These are phyloP conservation scores for Ligdia adustata DNA, from an alignment of 2,888 invertebrate species.

Conservation along the genomic window DNA sequence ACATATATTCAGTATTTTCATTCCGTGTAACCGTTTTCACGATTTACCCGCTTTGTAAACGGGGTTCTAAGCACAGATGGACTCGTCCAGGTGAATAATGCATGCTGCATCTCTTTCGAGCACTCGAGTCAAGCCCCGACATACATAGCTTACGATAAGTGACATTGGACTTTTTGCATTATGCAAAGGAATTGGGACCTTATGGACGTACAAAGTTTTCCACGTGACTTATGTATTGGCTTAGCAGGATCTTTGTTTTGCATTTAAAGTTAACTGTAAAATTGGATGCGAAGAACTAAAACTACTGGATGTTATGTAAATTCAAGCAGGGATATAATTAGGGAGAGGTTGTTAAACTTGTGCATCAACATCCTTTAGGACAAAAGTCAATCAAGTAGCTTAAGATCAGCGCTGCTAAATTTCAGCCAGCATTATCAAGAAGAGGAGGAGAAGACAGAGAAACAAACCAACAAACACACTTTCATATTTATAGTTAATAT, in stretches of 20 bases:
- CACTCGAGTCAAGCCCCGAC: slow-evolving; percentile 29
- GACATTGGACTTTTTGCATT: slow-evolving; percentile 23
- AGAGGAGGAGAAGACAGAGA: too few species aligned
- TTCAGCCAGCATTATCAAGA: too few species aligned
- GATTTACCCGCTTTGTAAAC: slow-evolving; percentile 35
- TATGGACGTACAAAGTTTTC: slow-evolving; percentile 8
- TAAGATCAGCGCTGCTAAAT: too few species aligned
- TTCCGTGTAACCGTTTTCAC: neutral
- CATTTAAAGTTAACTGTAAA: slow-evolving; percentile 6
- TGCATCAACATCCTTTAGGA: too few species aligned
- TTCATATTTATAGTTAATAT: too few species aligned
- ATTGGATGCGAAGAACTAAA: neutral
- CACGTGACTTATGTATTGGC: slow-evolving; percentile 5
- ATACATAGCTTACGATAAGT: slow-evolving; percentile 31
- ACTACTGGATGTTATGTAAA: too few species aligned
- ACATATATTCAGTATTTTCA: neutral
- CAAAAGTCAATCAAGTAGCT: too few species aligned
- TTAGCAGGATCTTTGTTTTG: slow-evolving; percentile 4
- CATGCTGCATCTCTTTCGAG: slow-evolving; percentile 36
- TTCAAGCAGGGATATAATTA: too few species aligned
- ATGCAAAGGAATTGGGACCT: slow-evolving; percentile 9
- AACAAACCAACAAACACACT: too few species aligned
- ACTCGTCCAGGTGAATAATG: slow-evolving; percentile 43
- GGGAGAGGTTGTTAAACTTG: too few species aligned
- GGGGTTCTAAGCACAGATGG: slow-evolving; percentile 32